These are phyloP conservation scores for Mormyrus iriodes DNA, from an alignment of 2,113 vertebrate genomes.

Conservation along the genomic window DNA sequence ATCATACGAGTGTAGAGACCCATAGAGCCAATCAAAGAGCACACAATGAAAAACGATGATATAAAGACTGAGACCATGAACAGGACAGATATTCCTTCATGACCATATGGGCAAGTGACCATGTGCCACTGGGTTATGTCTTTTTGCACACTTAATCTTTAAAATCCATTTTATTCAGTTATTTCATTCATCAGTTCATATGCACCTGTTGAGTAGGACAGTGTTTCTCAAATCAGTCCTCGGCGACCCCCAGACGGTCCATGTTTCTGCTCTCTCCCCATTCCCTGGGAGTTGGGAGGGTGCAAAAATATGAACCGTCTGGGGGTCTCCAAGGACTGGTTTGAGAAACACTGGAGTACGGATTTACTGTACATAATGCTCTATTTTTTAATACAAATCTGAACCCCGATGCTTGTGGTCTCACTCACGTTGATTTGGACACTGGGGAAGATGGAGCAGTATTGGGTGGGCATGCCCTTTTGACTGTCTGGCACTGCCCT, in stretches of 20 bases:
- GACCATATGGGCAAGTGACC: neutral
- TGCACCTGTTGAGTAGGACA: neutral
- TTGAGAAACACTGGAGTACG: neutral
- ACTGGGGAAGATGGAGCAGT: conserved; percentile 64
- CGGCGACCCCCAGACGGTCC: neutral
- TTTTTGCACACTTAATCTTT: neutral
- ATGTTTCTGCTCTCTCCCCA: neutral
- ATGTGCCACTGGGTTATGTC: neutral
- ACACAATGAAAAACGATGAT: neutral
- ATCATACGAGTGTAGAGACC: neutral
- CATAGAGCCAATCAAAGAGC: neutral
- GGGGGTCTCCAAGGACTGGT: neutral
- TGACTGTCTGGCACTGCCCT: conserved; percentile 40
- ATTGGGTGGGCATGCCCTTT: conserved; percentile 51
- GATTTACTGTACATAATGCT: neutral
- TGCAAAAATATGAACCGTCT: neutral
- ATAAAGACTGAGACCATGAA: neutral
- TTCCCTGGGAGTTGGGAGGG: neutral
- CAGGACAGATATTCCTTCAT: neutral
- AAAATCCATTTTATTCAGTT: too few relatives aligned
- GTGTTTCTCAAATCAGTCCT: neutral
- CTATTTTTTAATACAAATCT: neutral
- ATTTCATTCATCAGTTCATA: neutral
- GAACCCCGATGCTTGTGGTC: neutral
- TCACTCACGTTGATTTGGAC: conserved; percentile 62